Evolutionary conservation across 37 sponge, comb jelly and placozoan genomes (phyloP).

Genomic region (Bolinopsis microptera): DNA sequence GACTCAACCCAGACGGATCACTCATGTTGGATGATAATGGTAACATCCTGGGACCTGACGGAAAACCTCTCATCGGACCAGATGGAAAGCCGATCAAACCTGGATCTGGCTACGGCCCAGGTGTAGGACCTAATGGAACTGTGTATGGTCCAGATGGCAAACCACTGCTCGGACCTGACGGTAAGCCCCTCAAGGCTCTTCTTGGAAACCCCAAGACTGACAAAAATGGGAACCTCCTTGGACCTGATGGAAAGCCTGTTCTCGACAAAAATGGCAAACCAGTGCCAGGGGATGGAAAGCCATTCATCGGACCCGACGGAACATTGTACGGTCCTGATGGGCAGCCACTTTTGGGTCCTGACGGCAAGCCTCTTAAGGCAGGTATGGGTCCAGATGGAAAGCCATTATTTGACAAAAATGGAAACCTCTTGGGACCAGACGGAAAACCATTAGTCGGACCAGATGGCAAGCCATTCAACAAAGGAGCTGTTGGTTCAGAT

Average conservation of each 20-base stretch:
- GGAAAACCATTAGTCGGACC: constrained; percentile 46
- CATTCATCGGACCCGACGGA: constrained; percentile 58
- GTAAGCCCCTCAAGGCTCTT: constrained; percentile 49
- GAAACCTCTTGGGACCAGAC: constrained; percentile 54
- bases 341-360: constrained; percentile 45
- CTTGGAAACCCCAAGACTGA: constrained; percentile 11
- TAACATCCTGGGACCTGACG: constrained; percentile 55
- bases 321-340: constrained; percentile 54
- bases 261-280: constrained; percentile 57
- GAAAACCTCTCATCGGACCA: constrained; percentile 59
- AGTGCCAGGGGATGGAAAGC: constrained; percentile 38
- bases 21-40: constrained; percentile 31
- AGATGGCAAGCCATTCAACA: constrained; percentile 61
- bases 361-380: constrained; percentile 40
- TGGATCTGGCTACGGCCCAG: constrained; percentile 50
- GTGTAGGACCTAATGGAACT: constrained; percentile 52
- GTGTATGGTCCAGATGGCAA: constrained; percentile 65
- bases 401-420: constrained; percentile 48
- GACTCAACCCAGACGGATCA: constrained; percentile 50
- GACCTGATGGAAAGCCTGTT: constrained; percentile 64
- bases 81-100: constrained; percentile 63
- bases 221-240: constrained; percentile 54
- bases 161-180: constrained; percentile 45
- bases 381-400: constrained; percentile 26
- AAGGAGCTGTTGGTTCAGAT: constrained; percentile 60